Evolutionary conservation across 2,888 invertebrate genomes (phyloP), one percentile per base, ranked within the genome.

Genomic region (Caenorhabditis sp.): DNA sequence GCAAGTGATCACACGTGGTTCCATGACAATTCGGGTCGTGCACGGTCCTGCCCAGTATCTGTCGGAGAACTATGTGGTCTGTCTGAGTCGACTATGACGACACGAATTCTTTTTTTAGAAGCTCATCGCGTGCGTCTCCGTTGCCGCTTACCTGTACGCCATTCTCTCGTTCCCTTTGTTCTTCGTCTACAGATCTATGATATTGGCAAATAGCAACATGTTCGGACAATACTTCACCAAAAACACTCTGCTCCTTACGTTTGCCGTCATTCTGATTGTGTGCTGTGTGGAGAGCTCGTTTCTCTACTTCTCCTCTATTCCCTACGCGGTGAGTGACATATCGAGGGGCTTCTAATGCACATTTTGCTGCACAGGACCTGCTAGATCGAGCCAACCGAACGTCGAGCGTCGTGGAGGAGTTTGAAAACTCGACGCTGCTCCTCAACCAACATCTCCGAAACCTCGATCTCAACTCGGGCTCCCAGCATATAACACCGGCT

Each of bases 151-250:
- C 26, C 22, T 79, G 7, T 81, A 81, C 53, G 78, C 76, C 17
- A 68, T 71, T 0, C 59, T 81, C 9, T 81, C 78, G 0, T 81
- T 79, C 35, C 81, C 81, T 3, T n/a, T 77, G 0, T 81, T 81
- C 63, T 81, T 81, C 41, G 27, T 76, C 32, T 81, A 81, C 32
- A 53, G 78, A 37, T 66, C 72, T 5, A 72, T 81, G 61, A 66
- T 72, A 41, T 26, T 77, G 7, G 27, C 72, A 2, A 77, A 77
- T 17, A 75, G 71, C 39, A 68, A 65, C 17, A 66, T 61, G 58
- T 81, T 72, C 27, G 78, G 81, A 6, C 81, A 81, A 15, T 79
- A 74, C 45, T 79, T 81, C 63, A 81, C 73, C 24, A 78, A 68
- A 26, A 66, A 61, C 37, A 76, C 58, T 46, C 65, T 81, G 2